Evolutionary conservation across 1,140 invertebrate genomes (phyloP).

Genomic region (Procambarus virginalis): DNA sequence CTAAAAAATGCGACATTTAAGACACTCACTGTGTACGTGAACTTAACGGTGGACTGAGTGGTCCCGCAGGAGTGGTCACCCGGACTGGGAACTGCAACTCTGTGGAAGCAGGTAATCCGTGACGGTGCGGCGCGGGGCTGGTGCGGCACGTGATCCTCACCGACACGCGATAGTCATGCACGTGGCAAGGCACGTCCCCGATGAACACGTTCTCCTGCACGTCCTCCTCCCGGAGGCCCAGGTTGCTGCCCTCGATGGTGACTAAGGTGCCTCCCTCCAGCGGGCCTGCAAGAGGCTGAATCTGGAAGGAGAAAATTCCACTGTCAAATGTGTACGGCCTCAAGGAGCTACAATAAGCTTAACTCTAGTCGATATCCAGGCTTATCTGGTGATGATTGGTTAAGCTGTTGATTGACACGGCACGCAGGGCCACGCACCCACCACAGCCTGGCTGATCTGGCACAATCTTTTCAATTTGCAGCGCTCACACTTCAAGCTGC

Average conservation of each 20-base stretch:
- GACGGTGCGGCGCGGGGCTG: slow-evolving; percentile 81
- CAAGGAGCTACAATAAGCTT: too few species aligned
- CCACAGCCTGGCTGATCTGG: too few species aligned
- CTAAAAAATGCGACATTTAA: background rate
- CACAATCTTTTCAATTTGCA: too few species aligned
- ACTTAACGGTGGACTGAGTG: slow-evolving; percentile 90
- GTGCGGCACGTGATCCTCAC: slow-evolving; percentile 92
- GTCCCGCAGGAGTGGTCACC: slow-evolving; percentile 92
- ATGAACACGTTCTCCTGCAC: slow-evolving; percentile 93
- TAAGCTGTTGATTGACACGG: too few species aligned
- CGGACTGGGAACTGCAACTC: slow-evolving; percentile 79
- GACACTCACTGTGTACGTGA: slow-evolving; percentile 85
- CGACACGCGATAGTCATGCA: slow-evolving; percentile 93
- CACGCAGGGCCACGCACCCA: too few species aligned
- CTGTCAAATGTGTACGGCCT: too few species aligned
- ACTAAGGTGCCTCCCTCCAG: slow-evolving; percentile 96
- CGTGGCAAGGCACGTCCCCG: slow-evolving; percentile 89
- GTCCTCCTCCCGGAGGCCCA: slow-evolving; percentile 92
- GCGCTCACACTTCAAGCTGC: too few species aligned
- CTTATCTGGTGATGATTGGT: too few species aligned
- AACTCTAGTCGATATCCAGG: too few species aligned
- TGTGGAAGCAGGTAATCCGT: slow-evolving; percentile 79
- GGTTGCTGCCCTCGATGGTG: slow-evolving; percentile 96
- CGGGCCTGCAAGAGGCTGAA: slow-evolving; percentile 94
- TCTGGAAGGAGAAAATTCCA: slow-evolving; percentile 76